Percentiles rank a stretch among this genome's conserved stretches.
Evolutionary conservation across 1,140 invertebrate species (phyloP).

Genomic region (Conus ventricosus): DNA sequence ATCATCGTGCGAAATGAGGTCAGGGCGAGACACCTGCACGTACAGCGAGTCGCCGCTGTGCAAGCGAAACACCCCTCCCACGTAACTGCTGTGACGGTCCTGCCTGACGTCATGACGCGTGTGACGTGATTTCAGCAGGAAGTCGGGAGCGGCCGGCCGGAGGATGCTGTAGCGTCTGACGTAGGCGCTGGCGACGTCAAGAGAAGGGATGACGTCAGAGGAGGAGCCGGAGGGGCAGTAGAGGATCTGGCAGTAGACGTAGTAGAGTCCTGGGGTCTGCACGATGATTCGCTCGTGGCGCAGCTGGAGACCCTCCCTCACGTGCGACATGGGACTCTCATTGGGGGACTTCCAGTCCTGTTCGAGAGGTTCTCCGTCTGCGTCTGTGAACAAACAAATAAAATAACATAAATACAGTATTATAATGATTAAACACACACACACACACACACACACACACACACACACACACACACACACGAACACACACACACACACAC

Average conservation of each 20-base stretch:
- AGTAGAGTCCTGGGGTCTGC: conserved; percentile 14
- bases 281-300: conserved; percentile 10
- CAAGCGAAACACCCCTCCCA: conserved; percentile 16
- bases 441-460: too few relatives aligned
- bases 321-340: neutral
- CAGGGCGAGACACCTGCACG: conserved; percentile 4
- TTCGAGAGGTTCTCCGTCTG: neutral
- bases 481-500: too few relatives aligned
- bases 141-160: neutral
- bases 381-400: too few relatives aligned
- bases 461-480: too few relatives aligned
- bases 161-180: conserved; percentile 21
- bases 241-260: conserved; percentile 30
- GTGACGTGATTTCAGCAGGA: conserved; percentile 33
- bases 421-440: too few relatives aligned
- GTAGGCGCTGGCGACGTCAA: conserved; percentile 17
- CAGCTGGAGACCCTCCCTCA: neutral
- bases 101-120: neutral
- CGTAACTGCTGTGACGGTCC: conserved; percentile 30
- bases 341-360: conserved; percentile 22
- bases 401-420: too few relatives aligned
- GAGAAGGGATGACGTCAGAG: neutral
- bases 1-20: conserved; percentile 28
- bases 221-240: neutral
- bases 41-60: conserved; percentile 28